phyloP scores from a whole-genome alignment of 2,797 vertebrate genomes.

The Chaunax sp. region DNA sequence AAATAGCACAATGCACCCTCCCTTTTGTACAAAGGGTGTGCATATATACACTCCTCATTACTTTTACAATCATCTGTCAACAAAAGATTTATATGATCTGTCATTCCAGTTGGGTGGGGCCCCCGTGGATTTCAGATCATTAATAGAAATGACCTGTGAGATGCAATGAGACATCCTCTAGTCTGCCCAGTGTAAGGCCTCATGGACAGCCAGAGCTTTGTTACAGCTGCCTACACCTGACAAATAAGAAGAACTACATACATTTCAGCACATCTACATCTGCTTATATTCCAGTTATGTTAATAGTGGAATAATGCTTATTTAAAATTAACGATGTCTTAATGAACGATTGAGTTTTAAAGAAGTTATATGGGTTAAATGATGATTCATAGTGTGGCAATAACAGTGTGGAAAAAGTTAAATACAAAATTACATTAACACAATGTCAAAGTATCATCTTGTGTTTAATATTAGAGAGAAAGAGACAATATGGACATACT shows the following conservation, averaged over 20 bases:
- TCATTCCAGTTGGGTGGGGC: constrained; percentile 74
- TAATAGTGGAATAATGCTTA: too few relatives aligned
- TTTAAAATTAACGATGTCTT: neutral
- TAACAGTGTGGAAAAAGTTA: too few relatives aligned
- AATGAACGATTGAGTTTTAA: neutral
- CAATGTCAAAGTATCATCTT: neutral
- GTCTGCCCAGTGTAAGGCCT: constrained; percentile 32
- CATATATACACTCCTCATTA: too few relatives aligned
- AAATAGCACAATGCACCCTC: constrained; percentile 24
- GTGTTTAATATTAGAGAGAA: too few relatives aligned
- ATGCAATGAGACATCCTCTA: constrained; percentile 9
- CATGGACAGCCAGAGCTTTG: constrained; percentile 30
- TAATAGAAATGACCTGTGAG: constrained; percentile 21
- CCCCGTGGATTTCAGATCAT: constrained; percentile 46
- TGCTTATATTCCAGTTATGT: neutral
- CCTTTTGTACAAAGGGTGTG: constrained; percentile 39
- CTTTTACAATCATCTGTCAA: neutral
- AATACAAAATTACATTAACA: neutral
- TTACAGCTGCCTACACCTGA: constrained; percentile 47
- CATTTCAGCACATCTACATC: neutral
- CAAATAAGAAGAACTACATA: neutral
- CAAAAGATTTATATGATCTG: neutral
- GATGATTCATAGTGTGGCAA: too few relatives aligned
- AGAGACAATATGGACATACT: too few relatives aligned
- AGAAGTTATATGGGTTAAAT: too few relatives aligned